These are phyloP conservation scores for Eristalinus aeneus DNA, from an alignment of 2,888 invertebrate genomes.

Conservation along the genomic window DNA sequence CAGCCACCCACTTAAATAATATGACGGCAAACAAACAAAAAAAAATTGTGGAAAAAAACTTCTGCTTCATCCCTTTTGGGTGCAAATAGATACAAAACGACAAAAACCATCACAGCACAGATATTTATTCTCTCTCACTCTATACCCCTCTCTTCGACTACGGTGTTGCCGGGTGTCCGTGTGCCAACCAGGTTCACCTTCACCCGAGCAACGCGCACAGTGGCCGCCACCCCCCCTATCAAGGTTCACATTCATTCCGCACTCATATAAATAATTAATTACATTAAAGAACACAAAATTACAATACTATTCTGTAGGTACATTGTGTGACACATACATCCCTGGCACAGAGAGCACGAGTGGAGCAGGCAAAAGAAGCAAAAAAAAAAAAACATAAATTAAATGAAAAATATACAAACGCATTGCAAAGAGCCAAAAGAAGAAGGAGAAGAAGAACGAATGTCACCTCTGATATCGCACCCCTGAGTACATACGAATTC, in stretches of 20 bases:
- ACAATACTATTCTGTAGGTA: constrained; percentile 50
- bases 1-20: constrained; percentile 67
- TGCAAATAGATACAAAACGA: constrained; percentile 48
- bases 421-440: constrained; percentile 9
- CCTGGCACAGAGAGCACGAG: constrained; percentile 24
- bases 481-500: constrained; percentile 62
- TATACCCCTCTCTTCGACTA: neutral
- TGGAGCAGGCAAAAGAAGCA: neutral
- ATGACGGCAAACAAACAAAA: constrained; percentile 56
- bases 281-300: constrained; percentile 68
- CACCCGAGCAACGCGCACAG: constrained; percentile 3
- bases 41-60: constrained; percentile 46
- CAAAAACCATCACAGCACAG: constrained; percentile 15
- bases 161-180: constrained; percentile 1
- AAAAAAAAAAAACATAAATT: neutral
- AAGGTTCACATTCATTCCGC: constrained; percentile 33
- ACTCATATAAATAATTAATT: constrained; percentile 68
- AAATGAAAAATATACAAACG: constrained; percentile 35
- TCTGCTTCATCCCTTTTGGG: constrained; percentile 67
- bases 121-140: constrained; percentile 18
- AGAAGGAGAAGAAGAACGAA: constrained; percentile 55
- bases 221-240: neutral
- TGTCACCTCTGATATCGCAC: constrained; percentile 71
- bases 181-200: constrained; percentile 43
- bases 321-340: constrained; percentile 24